These are phyloP conservation scores for Hippocampus guttulatus DNA, from an alignment of 2,113 vertebrate genomes.

Conservation along the genomic window DNA sequence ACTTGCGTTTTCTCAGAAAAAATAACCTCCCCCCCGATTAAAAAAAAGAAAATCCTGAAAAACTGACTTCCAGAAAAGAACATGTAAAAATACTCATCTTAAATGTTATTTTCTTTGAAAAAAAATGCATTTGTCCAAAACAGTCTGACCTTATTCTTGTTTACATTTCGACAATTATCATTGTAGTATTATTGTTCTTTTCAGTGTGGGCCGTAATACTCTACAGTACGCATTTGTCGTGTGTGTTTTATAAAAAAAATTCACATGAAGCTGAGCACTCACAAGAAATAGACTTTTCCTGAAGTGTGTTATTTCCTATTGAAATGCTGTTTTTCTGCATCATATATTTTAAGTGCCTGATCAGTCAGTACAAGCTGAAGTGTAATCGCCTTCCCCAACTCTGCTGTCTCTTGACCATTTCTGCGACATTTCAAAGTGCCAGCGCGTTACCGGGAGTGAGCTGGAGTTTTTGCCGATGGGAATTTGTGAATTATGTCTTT, in stretches of 20 bases:
- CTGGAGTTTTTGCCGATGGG: conserved; percentile 29
- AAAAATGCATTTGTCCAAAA: neutral
- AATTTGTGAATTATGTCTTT: conserved; percentile 23
- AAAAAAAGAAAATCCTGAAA: no score
- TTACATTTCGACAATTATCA: neutral
- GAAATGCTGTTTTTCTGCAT: conserved; percentile 5
- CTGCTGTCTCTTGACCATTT: conserved; percentile 18
- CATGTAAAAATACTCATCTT: no score
- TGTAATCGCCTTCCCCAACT: conserved; percentile 8
- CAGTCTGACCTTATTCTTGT: neutral
- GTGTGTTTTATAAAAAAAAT: neutral
- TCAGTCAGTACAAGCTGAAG: conserved; percentile 10
- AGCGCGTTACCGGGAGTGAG: conserved; percentile 47
- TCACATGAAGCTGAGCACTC: neutral
- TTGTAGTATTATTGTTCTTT: neutral
- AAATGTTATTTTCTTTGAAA: no score
- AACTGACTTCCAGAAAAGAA: no score
- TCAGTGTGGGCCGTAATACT: neutral
- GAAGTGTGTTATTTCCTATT: neutral
- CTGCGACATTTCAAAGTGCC: conserved; percentile 46
- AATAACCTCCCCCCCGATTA: no score
- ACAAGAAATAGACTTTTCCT: neutral
- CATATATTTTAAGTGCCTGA: neutral
- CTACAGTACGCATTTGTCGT: neutral
- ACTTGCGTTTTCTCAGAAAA: no score